A percentile compares a stretch with the other conserved stretches of the same genome.
Conservation (phyloP, 2,113 vertebrate genomes). For the Cavia aperea region DNA sequence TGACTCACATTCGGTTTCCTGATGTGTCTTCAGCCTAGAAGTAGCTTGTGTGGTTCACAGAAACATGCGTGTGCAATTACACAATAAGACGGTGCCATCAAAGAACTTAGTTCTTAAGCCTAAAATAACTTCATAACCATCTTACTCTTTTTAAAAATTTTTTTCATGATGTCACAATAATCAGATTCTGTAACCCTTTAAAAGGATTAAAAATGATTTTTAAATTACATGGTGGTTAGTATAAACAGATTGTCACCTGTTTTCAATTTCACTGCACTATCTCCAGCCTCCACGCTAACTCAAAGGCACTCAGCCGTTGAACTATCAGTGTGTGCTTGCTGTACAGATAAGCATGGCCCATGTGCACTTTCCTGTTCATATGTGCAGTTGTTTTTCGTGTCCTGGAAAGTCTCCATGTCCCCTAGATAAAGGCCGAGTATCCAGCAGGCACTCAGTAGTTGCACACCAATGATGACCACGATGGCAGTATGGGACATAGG, state of each 20-base stretch:
- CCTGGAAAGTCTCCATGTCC: background rate
- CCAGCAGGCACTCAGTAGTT: background rate
- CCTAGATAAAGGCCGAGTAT: background rate
- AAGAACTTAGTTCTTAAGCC: slow-evolving; percentile 33
- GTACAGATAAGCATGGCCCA: background rate
- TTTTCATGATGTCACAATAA: background rate
- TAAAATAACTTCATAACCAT: slow-evolving; percentile 44
- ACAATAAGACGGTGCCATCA: background rate
- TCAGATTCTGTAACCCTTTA: slow-evolving; percentile 20
- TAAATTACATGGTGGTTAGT: background rate
- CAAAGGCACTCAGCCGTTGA: slow-evolving; percentile 4
- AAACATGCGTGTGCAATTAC: slow-evolving; percentile 1
- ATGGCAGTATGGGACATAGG: background rate
- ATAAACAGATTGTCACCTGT: slow-evolving; percentile 30
- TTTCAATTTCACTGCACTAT: background rate
- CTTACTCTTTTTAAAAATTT: background rate
- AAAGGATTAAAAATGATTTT: slow-evolving; percentile 36
- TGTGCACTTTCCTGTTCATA: background rate
- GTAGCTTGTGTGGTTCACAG: background rate
- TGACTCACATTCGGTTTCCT: slow-evolving; percentile 5
- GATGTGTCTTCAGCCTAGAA: background rate
- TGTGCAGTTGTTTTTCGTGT: background rate
- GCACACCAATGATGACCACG: background rate
- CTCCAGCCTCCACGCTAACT: background rate
- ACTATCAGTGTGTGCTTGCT: background rate